Conservation (phyloP, 2,797 vertebrate species). For the Scolopax bukidnonensis region DNA sequence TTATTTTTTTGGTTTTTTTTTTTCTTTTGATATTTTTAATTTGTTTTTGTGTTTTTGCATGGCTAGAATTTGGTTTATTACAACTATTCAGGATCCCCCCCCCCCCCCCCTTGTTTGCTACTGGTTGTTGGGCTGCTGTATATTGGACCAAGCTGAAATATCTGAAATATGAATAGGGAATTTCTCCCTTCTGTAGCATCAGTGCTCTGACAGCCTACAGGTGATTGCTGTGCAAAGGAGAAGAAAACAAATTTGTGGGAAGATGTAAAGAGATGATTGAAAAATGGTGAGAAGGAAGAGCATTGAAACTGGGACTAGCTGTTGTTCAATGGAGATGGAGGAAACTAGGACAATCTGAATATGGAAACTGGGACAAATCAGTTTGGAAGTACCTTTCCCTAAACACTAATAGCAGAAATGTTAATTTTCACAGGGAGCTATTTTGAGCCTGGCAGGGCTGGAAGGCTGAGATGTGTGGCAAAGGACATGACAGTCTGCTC, state of each 20-base stretch:
- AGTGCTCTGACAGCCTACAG: neutral
- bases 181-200: neutral
- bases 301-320: neutral
- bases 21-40: neutral
- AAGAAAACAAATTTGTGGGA: neutral
- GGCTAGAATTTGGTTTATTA: neutral
- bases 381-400: neutral
- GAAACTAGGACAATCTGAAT: neutral
- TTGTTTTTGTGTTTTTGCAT: neutral
- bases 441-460: neutral
- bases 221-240: neutral
- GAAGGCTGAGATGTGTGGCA: neutral
- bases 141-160: neutral
- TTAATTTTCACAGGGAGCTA: neutral
- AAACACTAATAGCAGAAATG: neutral
- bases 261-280: neutral
- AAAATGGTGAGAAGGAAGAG: neutral
- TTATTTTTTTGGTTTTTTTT: too few species aligned
- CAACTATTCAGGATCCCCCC: neutral
- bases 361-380: neutral
- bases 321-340: neutral
- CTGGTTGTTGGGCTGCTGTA: neutral
- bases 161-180: neutral
- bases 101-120: neutral
- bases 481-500: neutral